Evolutionary conservation across 2,113 vertebrate species (phyloP).

Genomic region (Strix uralensis): DNA sequence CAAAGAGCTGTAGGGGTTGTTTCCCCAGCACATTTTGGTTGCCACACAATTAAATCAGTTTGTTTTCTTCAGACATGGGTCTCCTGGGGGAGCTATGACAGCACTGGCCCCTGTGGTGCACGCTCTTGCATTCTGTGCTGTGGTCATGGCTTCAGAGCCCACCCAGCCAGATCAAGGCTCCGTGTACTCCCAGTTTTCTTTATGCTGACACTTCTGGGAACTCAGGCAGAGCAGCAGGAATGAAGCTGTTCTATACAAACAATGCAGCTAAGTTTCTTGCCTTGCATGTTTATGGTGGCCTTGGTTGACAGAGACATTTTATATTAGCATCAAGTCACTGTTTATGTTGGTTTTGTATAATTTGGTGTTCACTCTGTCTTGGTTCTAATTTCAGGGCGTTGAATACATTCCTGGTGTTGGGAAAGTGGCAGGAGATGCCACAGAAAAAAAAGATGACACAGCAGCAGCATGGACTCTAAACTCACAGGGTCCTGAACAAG

Average conservation of each 20-base stretch:
- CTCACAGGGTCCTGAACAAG: background rate
- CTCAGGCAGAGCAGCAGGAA: background rate
- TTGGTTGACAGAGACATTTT: background rate
- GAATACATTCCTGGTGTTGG: background rate
- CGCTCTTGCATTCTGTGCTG: background rate
- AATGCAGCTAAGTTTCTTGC: background rate
- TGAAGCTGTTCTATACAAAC: background rate
- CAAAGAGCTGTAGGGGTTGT: constrained; percentile 36
- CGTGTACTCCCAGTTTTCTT: background rate
- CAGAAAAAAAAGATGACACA: background rate
- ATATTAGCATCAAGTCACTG: background rate
- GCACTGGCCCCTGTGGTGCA: background rate
- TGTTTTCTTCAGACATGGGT: background rate
- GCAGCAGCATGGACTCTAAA: background rate
- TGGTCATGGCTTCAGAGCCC: constrained; percentile 23
- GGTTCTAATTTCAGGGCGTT: constrained; percentile 55
- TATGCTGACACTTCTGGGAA: background rate
- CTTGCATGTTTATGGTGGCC: background rate
- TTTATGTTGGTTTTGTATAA: background rate
- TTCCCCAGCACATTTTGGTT: constrained; percentile 19
- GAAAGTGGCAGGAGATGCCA: background rate
- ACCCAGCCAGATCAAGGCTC: constrained; percentile 50
- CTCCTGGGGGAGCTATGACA: background rate
- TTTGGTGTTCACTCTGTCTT: background rate
- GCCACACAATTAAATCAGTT: constrained; percentile 18